Percentiles rank a stretch among this genome's conserved stretches.
Evolutionary conservation across 2,888 invertebrate species (phyloP).

Genomic region (Lutraria lutraria): DNA sequence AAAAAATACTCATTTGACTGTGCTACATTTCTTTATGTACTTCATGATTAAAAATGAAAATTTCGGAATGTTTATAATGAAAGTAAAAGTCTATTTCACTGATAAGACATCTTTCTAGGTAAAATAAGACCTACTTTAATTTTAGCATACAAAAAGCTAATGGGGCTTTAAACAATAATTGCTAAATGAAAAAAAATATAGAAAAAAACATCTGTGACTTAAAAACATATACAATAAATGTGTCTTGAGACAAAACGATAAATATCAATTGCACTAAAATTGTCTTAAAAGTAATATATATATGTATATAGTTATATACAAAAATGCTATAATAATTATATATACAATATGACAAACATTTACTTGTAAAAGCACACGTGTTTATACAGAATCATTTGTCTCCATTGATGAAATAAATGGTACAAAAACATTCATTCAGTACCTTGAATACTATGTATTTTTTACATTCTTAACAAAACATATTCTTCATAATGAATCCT

Average conservation of each 20-base stretch:
- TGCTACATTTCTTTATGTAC: too few species aligned
- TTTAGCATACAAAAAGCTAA: too few species aligned
- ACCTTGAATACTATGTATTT: background rate
- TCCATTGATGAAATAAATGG: background rate
- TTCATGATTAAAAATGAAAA: too few species aligned
- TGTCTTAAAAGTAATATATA: constrained; percentile 9
- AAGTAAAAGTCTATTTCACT: too few species aligned
- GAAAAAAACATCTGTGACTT: background rate
- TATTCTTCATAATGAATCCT: background rate
- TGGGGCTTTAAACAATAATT: background rate
- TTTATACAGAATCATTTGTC: background rate
- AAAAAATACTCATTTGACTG: too few species aligned
- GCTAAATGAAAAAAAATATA: background rate
- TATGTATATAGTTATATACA: constrained; percentile 14
- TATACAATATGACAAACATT: background rate
- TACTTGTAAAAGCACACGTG: background rate
- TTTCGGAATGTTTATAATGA: too few species aligned
- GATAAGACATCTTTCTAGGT: too few species aligned
- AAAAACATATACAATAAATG: background rate
- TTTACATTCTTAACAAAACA: constrained; percentile 1
- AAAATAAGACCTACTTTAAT: too few species aligned
- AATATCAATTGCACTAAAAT: constrained; percentile 46
- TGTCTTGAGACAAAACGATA: constrained; percentile 38
- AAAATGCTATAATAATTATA: constrained; percentile 21
- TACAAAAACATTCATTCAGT: background rate